Conservation (phyloP, 2,113 vertebrate genomes). For the Lepus europaeus region DNA sequence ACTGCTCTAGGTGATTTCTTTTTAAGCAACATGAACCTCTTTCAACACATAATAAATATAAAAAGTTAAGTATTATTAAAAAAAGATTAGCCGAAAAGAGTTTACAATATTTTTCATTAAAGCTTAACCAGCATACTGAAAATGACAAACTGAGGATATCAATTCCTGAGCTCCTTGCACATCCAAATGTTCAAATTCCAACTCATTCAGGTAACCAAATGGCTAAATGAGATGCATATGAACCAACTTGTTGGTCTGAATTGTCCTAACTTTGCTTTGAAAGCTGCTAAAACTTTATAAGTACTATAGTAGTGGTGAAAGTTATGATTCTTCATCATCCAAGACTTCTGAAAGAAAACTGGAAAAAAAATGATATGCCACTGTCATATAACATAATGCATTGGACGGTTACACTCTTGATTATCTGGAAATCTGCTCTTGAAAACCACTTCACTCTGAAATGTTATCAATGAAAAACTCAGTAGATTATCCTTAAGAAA, state of each 20-base stretch:
- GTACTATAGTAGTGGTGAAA: constrained; percentile 88
- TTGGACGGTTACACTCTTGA: neutral
- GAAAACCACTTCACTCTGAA: constrained; percentile 38
- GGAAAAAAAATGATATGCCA: constrained; percentile 85
- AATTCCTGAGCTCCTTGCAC: constrained; percentile 92
- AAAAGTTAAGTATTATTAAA: neutral
- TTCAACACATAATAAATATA: neutral
- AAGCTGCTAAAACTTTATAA: constrained; percentile 93
- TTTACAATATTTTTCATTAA: constrained; percentile 5
- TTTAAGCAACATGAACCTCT: neutral
- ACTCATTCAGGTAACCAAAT: constrained; percentile 86
- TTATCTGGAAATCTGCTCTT: constrained; percentile 49
- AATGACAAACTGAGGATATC: constrained; percentile 92
- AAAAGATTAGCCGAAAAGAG: neutral
- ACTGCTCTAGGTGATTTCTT: neutral
- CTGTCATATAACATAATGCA: constrained; percentile 55
- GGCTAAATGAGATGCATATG: constrained; percentile 91
- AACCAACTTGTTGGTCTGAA: constrained; percentile 95
- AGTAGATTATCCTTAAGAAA: constrained; percentile 36
- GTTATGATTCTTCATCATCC: constrained; percentile 86
- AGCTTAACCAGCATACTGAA: neutral
- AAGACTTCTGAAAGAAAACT: constrained; percentile 82
- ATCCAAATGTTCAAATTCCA: constrained; percentile 95
- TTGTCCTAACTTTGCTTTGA: constrained; percentile 96
- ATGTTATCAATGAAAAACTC: constrained; percentile 42